Evolutionary conservation across 2,113 vertebrate genomes (phyloP).

Genomic region (Strigops habroptila): DNA sequence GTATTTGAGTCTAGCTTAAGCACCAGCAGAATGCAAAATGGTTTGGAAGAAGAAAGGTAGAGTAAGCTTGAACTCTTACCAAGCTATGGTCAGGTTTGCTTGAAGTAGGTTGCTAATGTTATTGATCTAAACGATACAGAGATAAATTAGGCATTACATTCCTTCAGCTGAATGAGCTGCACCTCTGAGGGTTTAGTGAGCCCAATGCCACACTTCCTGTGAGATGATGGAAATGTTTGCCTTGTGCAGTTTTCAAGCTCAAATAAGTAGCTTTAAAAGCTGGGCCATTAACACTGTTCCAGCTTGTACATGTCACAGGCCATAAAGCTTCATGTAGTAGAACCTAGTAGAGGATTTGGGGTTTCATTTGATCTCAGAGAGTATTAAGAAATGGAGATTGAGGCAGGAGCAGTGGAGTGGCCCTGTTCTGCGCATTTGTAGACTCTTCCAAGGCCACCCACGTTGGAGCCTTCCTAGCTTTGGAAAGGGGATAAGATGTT

Average conservation of each 20-base stretch:
- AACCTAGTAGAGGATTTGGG: not conserved
- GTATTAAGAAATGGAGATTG: not conserved
- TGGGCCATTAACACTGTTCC: not conserved
- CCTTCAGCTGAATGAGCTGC: not conserved
- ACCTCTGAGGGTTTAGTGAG: not conserved
- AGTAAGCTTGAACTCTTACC: not conserved
- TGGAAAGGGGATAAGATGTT: not conserved
- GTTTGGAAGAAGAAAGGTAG: not conserved
- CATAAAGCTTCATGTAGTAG: not conserved
- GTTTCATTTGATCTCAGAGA: not conserved
- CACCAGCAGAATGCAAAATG: not conserved
- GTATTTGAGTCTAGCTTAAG: not conserved
- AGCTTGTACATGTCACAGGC: not conserved
- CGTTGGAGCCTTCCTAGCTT: not conserved
- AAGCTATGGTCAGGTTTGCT: not conserved
- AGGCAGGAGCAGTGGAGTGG: not conserved
- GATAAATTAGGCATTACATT: not conserved
- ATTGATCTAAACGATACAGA: not conserved
- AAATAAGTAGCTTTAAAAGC: not conserved
- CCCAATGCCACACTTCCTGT: not conserved
- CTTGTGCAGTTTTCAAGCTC: not conserved
- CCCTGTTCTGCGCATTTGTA: accelerated
- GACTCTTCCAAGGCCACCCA: not conserved
- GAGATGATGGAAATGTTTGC: not conserved
- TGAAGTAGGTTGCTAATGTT: not conserved